Conservation (phyloP, 35 echinoderm and acorn worm species). For the Apostichopus japonicus region DNA sequence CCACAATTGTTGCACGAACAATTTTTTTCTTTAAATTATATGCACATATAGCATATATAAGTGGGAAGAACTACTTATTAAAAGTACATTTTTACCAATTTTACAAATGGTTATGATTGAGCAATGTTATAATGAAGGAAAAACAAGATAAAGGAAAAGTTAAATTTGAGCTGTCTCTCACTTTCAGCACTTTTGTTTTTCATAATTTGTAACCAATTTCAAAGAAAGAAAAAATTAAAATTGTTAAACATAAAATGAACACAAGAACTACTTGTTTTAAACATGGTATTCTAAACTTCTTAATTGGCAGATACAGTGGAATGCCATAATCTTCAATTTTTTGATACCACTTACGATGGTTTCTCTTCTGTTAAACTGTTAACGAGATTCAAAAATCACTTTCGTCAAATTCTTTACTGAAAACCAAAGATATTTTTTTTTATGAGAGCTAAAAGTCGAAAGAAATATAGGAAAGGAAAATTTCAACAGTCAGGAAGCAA, state of each 20-base stretch:
- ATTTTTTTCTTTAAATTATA: not conserved
- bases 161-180: not conserved
- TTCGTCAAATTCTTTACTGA: no score
- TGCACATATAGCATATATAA: not conserved
- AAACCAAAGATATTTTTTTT: no score
- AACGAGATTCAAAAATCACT: no score
- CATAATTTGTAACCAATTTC: not conserved
- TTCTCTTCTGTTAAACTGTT: no score
- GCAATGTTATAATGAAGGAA: constrained; percentile 6
- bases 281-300: not conserved
- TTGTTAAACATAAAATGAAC: constrained; percentile 9
- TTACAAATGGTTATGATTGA: not conserved
- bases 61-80: not conserved
- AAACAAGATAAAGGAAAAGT: not conserved
- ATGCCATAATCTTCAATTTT: not conserved
- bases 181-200: not conserved
- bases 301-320: not conserved
- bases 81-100: not conserved
- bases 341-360: no score
- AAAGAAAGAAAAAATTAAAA: not conserved
- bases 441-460: no score
- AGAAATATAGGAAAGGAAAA: no score
- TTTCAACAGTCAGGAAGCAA: no score
- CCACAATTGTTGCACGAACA: not conserved
- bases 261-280: not conserved